Percentiles rank a stretch among this genome's conserved stretches.
phyloP scores from a whole-genome alignment of 1,140 invertebrate species.

The Bombus soroeensis region DNA sequence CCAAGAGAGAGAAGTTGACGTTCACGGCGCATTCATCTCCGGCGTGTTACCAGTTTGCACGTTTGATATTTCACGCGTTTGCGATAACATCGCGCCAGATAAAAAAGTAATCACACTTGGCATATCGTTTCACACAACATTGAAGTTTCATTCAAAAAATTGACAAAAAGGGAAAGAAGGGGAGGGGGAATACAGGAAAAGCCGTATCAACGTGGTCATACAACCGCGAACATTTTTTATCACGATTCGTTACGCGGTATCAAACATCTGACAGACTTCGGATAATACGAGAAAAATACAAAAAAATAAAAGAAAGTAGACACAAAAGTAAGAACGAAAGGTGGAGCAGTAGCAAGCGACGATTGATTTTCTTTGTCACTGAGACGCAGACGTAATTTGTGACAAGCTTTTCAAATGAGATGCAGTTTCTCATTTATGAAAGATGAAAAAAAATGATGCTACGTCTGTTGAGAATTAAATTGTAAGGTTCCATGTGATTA shows the following conservation, averaged over 20 bases:
- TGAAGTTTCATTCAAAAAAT: background rate
- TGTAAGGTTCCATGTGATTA: background rate
- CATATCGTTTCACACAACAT: slow-evolving; percentile 3
- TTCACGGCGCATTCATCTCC: background rate
- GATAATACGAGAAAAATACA: background rate
- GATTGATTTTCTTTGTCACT: background rate
- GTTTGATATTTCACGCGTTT: slow-evolving; percentile 31
- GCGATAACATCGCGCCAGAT: background rate
- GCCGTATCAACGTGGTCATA: background rate
- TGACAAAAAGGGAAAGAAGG: background rate
- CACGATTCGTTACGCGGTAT: background rate
- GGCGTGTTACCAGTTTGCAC: background rate
- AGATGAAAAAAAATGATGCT: background rate
- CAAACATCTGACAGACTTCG: background rate
- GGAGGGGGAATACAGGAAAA: background rate
- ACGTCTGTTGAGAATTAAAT: background rate
- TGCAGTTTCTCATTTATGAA: background rate
- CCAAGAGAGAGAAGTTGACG: background rate
- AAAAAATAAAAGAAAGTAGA: too few species aligned
- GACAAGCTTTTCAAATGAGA: background rate
- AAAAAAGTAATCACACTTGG: slow-evolving; percentile 21
- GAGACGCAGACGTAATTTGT: background rate
- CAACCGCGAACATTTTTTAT: background rate
- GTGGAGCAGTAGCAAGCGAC: too few species aligned
- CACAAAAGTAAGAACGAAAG: background rate